phyloP scores from a whole-genome alignment of 2,888 invertebrate genomes.

The Boloria selene region DNA sequence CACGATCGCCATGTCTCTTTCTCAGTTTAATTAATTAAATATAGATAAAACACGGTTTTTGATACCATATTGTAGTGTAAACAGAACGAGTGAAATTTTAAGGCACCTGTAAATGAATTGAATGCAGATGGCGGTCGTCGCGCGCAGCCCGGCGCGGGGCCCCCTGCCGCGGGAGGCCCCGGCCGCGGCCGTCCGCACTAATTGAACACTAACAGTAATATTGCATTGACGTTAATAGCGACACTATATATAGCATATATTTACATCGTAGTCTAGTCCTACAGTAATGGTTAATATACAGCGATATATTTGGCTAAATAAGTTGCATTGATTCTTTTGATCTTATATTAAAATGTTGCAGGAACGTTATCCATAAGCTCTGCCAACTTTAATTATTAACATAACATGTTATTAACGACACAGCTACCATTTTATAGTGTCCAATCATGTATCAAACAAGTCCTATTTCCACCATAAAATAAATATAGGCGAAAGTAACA shows the following conservation, averaged over 20 bases:
- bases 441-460: too few relatives aligned
- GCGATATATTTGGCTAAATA: slow-evolving; percentile 37
- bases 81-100: slow-evolving; percentile 9
- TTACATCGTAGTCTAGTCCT: slow-evolving; percentile 10
- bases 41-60: background rate
- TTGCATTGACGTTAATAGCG: slow-evolving; percentile 24
- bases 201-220: slow-evolving; percentile 31
- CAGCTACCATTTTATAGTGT: too few relatives aligned
- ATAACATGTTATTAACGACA: background rate
- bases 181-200: background rate
- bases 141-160: background rate
- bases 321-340: slow-evolving; percentile 17
- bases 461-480: too few relatives aligned
- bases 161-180: too few relatives aligned
- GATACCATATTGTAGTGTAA: background rate
- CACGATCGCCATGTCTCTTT: too few relatives aligned
- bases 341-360: background rate
- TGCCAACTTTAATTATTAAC: background rate
- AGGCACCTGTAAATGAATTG: slow-evolving; percentile 30
- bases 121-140: slow-evolving; percentile 4
- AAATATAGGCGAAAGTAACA: too few relatives aligned
- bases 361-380: background rate
- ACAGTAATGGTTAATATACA: slow-evolving; percentile 27
- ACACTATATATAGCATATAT: slow-evolving; percentile 16
- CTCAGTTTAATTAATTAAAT: too few relatives aligned